phyloP scores from a whole-genome alignment of 2,113 vertebrate genomes.

The Ochotona princeps region DNA sequence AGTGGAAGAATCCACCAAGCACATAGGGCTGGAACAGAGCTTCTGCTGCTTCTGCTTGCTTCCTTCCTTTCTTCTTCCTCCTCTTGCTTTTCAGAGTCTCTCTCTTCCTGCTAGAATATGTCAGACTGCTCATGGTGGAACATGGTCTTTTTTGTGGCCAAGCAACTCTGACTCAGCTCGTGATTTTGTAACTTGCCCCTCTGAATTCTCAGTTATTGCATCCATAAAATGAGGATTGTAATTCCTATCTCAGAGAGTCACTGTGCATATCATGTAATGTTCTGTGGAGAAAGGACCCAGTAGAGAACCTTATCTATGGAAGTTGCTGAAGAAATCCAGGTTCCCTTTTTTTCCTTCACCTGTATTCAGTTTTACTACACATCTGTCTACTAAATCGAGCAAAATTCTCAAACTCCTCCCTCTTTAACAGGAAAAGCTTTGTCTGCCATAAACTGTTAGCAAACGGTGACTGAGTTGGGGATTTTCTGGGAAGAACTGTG shows the following conservation, averaged over 20 bases:
- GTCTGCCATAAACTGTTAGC: conserved; percentile 60
- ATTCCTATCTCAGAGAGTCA: neutral
- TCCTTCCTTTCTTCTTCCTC: neutral
- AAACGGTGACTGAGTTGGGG: conserved; percentile 44
- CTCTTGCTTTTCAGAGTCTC: neutral
- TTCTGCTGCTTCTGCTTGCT: neutral
- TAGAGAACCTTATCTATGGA: fast-evolving
- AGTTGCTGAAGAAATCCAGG: neutral
- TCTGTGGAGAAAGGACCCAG: neutral
- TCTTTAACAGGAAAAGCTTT: conserved; percentile 47
- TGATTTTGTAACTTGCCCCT: neutral
- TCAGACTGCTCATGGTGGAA: neutral
- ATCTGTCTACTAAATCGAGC: neutral
- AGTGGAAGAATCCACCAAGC: neutral
- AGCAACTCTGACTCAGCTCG: neutral
- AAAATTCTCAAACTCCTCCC: conserved; percentile 29
- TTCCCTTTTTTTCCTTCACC: neutral
- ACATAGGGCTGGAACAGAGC: neutral
- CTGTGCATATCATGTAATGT: neutral
- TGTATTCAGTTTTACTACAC: neutral
- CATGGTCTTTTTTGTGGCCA: neutral
- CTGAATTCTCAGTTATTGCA: neutral
- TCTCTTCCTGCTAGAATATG: neutral
- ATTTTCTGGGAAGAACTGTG: conserved; percentile 55
- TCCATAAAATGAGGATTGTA: neutral